phyloP scores from a whole-genome alignment of 2,888 invertebrate species.

The Gymnosoma rotundatum region DNA sequence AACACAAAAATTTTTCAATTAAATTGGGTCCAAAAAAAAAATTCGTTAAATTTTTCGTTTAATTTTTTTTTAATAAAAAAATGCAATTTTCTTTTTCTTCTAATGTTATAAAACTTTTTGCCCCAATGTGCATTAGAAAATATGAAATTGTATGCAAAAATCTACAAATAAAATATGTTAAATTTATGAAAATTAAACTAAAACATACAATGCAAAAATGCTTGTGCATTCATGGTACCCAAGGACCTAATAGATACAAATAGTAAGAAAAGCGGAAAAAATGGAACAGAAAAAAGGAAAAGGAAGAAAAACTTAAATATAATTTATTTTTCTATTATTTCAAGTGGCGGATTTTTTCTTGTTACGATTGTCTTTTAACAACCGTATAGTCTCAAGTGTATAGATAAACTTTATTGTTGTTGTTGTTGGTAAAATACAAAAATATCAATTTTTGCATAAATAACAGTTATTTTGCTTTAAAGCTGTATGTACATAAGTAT shows the following conservation, averaged over 20 bases:
- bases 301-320: constrained; percentile 29
- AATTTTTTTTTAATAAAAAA: too few relatives aligned
- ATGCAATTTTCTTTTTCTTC: too few relatives aligned
- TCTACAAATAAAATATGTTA: constrained; percentile 54
- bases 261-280: not conserved
- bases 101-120: not conserved
- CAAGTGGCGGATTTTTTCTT: constrained; percentile 25
- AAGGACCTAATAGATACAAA: constrained; percentile 46
- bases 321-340: constrained; percentile 55
- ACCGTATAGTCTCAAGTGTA: constrained; percentile 10
- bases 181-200: constrained; percentile 62
- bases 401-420: not conserved
- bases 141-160: not conserved
- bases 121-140: constrained; percentile 37
- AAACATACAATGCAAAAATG: not conserved
- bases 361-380: constrained; percentile 12
- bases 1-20: too few relatives aligned
- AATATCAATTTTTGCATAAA: not conserved
- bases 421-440: not conserved
- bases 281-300: not conserved
- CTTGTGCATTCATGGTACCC: constrained; percentile 24
- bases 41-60: too few relatives aligned
- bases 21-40: too few relatives aligned
- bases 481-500: too few relatives aligned
- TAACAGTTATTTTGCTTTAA: not conserved